Base-by-base conservation (phyloP, 2,888 invertebrate genomes). In the Lasioglossum morio region DNA sequence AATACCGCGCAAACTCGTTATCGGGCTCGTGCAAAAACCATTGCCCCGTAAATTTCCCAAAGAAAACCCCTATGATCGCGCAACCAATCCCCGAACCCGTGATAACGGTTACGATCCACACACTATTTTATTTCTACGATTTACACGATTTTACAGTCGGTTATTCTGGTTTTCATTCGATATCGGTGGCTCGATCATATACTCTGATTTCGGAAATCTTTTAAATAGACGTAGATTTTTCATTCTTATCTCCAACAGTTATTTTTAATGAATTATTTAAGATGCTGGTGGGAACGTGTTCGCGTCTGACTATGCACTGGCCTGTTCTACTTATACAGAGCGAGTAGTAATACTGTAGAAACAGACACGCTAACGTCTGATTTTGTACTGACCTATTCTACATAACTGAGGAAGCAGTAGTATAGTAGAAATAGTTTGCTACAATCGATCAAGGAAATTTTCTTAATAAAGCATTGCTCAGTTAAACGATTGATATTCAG, bases 31-130 rank as follows among this genome's bases (percentile, higher is more conserved):
- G 60, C 27, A 60, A 60, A 60, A 60, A 60, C 60, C 27, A 60
- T 60, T 60, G 27, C 60, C 12, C n/a, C 60, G 60, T 60, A 60
- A 60, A 60, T 60, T 60, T 60, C n/a, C 27, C n/a, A 60, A 60
- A 60, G 27, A 27, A 14, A 60, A 27, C 27, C 60, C 27, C 60
- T n/a, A 60, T 60, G n/a, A 27, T 60, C 27, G 14, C 60, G 5
- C 27, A 4, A 27, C 14, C 60, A 5, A 57, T 27, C 12, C 27
- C 27, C n/a, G 14, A 27, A 4, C 27, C n/a, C 27, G 1, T 4
- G n/a, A n/a, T 60, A 14, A 14, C 60, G 60, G n/a, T 27, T 14
- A 14, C 60, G 5, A 27, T 27, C 14, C 5, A 5, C 27, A 5
- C 14, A 27, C n/a, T 5, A 60, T 60, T 60, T 60, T 12, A 60